Evolutionary conservation across 2,113 vertebrate genomes (phyloP), one percentile per base, ranked within the genome.

Genomic region (Chaenogobius annularis): DNA sequence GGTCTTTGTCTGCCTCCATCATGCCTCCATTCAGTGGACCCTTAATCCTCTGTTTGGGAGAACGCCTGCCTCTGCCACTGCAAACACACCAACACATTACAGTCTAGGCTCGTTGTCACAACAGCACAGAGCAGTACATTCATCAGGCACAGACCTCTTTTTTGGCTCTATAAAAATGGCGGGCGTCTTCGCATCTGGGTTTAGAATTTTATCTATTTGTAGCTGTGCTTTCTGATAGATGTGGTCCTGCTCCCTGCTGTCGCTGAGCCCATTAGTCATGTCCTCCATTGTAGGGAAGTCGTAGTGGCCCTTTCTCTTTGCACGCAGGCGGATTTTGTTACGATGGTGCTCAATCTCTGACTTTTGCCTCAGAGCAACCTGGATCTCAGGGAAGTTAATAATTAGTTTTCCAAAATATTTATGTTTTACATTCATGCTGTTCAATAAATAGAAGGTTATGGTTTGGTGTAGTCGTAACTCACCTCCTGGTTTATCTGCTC

Each of bases 271-370:
- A 0, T 81, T 73, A 1, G 79, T 81, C 86, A 95, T 72, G 10
- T 98, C 95, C 15, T 98, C 96, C 94, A 97, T 96, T 74, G 96
- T 89, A 0, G 98, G 98, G 79, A 98, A 99, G 79, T 99, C 98
- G 2, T 99, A 99, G 90, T 99, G 98, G 17, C 97, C 97, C 73
- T 97, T 96, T 74, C 98, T 95, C 88, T 99, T 99, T 83, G 97
- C 98, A 0, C 98, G 95, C 63, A 99, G 95, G 1, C 98, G 96
- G 69, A 99, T 98, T 90, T 99, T 98, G 86, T 99, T 99, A 46
- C 97, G 97, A 77, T 99, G 97, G 77, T 99, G 98, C 79, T 99
- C 97, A 0, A 98, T 99, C 92, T 99, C 98, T 0, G 98, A 98
- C 84, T 99, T 99, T 78, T 99, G 97, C 82, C 97, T 94, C 78